A percentile compares a stretch with the other conserved stretches of the same genome.
Evolutionary conservation across 2,888 invertebrate genomes (phyloP).

Genomic region (Gastrophysa polygoni): DNA sequence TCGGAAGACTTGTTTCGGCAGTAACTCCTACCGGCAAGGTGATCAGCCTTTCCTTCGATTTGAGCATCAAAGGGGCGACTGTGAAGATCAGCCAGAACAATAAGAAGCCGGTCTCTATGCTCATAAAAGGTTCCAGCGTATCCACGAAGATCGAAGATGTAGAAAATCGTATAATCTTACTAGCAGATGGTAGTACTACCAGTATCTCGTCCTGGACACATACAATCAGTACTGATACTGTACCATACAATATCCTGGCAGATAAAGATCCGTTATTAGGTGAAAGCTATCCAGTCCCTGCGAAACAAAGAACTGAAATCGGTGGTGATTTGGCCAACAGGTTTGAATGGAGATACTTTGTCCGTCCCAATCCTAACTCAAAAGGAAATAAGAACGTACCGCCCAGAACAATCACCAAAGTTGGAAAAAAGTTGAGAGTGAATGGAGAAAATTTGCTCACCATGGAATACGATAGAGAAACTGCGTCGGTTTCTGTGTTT

Average conservation of each 20-base stretch:
- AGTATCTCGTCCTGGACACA: constrained; percentile 87
- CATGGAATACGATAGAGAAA: constrained; percentile 88
- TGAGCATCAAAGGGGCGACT: constrained; percentile 89
- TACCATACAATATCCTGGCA: constrained; percentile 88
- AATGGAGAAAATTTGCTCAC: constrained; percentile 92
- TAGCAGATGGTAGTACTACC: constrained; percentile 83
- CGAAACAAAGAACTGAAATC: constrained; percentile 87
- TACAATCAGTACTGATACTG: constrained; percentile 85
- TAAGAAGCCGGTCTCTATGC: constrained; percentile 80
- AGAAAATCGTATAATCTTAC: constrained; percentile 78
- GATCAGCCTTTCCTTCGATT: constrained; percentile 83
- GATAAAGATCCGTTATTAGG: constrained; percentile 82
- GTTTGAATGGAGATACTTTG: constrained; percentile 95
- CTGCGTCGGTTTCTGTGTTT: constrained; percentile 83
- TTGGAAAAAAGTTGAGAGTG: constrained; percentile 83
- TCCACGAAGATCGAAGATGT: constrained; percentile 82
- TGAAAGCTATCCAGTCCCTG: constrained; percentile 90
- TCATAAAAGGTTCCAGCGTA: constrained; percentile 87
- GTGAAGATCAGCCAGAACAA: constrained; percentile 85
- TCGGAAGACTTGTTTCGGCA: constrained; percentile 88
- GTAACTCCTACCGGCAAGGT: constrained; percentile 96
- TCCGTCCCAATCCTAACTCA: constrained; percentile 72
- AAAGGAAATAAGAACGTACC: constrained; percentile 63
- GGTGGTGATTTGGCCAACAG: constrained; percentile 86
- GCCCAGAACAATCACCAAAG: constrained; percentile 77